Evolutionary conservation across 2,113 vertebrate genomes (phyloP), one percentile per base, ranked within the genome.

Genomic region (Lates calcarifer): DNA sequence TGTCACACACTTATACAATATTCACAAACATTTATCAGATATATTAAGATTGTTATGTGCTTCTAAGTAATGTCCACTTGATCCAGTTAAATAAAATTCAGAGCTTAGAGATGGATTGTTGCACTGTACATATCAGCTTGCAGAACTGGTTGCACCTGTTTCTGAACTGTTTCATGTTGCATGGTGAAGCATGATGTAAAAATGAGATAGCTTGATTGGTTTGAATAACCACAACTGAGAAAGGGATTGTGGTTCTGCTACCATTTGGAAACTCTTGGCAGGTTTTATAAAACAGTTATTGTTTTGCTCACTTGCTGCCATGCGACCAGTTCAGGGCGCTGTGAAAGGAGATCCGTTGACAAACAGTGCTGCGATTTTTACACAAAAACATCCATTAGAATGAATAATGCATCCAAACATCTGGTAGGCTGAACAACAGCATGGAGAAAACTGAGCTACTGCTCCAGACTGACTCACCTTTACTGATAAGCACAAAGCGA

Each of bases 341-440:
- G 4, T 81, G 91, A 88, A 89, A 91, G 74, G 31, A 5, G 82
- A 91, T 83, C 84, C 61, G 6, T 17, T 33, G 62, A 90, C 77
- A 92, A 91, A 87, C 83, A 86, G 81, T 0, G 11, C 56, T 26
- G 66, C 64, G 45, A 66, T 37, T 84, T 87, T 83, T 78, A 80
- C 73, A 86, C 67, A 87, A 86, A 83, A 91, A 89, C 87, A 87
- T 31, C 47, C 75, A 79, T 84, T 63, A 87, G 58, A 78, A 84
- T 89, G 71, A 91, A 89, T 92, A 84, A 89, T 84, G 66, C 65
- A 87, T 86, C 57, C 74, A 84, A 88, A 87, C 91, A 93, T 87
- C 89, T 91, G 90, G 74, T 74, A 76, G 43, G 67, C 75, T 80
- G 24, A 90, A 74, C 77, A 89, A 78, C 83, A 81, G n/a, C 77